phyloP scores from a whole-genome alignment of 2,797 vertebrate species.

The Poecilia picta region DNA sequence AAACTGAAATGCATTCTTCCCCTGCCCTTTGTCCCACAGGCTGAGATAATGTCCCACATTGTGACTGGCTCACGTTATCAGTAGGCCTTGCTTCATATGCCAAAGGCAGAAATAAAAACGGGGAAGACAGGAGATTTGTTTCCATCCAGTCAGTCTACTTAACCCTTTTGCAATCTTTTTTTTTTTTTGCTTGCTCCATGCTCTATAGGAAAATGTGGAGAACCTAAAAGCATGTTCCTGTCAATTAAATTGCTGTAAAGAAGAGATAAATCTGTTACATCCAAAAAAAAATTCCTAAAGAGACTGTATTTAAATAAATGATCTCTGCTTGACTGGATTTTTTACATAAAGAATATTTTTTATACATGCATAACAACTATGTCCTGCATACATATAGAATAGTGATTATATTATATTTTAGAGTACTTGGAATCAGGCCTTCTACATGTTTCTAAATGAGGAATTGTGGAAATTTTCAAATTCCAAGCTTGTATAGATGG shows the following conservation, averaged over 20 bases:
- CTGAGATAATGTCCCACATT: neutral
- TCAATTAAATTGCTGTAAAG: neutral
- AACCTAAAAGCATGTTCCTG: neutral
- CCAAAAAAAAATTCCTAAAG: neutral
- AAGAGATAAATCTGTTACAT: neutral
- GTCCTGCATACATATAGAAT: neutral
- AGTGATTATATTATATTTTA: neutral
- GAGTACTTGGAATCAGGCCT: neutral
- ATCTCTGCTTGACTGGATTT: neutral
- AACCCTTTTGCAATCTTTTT: neutral
- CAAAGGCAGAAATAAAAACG: neutral
- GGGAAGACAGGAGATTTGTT: neutral
- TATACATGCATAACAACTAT: neutral
- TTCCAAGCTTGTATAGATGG: neutral
- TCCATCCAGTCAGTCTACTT: neutral
- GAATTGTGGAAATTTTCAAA: neutral
- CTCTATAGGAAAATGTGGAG: neutral
- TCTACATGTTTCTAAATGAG: neutral
- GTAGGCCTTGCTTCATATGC: neutral
- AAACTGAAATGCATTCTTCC: neutral
- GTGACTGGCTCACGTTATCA: neutral
- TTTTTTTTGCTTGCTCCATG: neutral
- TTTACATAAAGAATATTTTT: neutral
- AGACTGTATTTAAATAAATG: neutral
- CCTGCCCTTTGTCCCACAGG: neutral